These are phyloP conservation scores for Callipepla californica DNA, from an alignment of 2,113 vertebrate species.

Conservation along the genomic window DNA sequence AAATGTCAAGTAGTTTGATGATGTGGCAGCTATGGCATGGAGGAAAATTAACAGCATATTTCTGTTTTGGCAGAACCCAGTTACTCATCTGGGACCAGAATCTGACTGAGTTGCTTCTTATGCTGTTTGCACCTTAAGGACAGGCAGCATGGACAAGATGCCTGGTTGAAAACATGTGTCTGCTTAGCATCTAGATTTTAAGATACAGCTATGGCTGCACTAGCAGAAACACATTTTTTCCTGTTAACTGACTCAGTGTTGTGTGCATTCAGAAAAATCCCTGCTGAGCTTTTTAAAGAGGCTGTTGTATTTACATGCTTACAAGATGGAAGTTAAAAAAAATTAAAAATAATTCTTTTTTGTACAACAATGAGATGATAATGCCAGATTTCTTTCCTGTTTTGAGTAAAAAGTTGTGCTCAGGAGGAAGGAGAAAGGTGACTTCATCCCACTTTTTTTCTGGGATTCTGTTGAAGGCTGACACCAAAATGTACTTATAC, in stretches of 20 bases:
- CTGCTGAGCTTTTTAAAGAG: conserved; percentile 9
- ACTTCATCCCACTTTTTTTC: neutral
- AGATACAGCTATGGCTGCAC: neutral
- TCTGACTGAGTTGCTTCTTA: neutral
- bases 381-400: neutral
- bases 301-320: neutral
- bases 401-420: neutral
- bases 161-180: fast-evolving
- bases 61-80: neutral
- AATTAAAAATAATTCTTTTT: conserved; percentile 3
- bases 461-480: neutral
- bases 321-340: conserved; percentile 32
- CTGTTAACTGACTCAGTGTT: neutral
- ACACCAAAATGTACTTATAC: neutral
- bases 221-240: neutral
- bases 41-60: neutral
- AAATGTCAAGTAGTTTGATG: neutral
- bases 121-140: neutral
- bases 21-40: neutral
- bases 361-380: neutral
- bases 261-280: neutral
- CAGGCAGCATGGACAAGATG: neutral
- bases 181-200: neutral
- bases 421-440: neutral
- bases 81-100: neutral